These are phyloP conservation scores for Paracanthobrama guichenoti DNA, from an alignment of 2,113 vertebrate species.

Conservation along the genomic window DNA sequence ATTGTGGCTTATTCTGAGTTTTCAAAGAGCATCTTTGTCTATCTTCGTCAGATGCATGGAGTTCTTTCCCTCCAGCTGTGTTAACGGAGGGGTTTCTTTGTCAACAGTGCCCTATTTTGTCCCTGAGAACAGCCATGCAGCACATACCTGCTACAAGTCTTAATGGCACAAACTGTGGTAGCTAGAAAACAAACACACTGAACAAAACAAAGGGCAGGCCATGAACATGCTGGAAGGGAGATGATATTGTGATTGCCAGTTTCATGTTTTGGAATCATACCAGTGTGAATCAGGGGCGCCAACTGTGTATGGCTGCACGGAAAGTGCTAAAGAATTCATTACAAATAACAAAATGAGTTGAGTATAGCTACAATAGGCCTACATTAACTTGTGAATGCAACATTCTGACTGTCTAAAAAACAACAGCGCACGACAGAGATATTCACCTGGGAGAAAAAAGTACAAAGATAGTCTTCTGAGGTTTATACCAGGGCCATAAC, in stretches of 20 bases:
- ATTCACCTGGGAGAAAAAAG: too few species aligned
- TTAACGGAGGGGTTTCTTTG: neutral
- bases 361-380: too few species aligned
- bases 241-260: neutral
- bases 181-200: neutral
- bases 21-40: constrained; percentile 36
- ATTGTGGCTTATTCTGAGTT: neutral
- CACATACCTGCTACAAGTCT: neutral
- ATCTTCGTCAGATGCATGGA: neutral
- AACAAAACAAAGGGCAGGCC: neutral
- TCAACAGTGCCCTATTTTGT: constrained; percentile 16
- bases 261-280: neutral
- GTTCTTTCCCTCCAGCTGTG: constrained; percentile 6
- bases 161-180: neutral
- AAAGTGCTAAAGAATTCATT: too few species aligned
- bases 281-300: neutral
- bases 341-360: too few species aligned
- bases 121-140: neutral
- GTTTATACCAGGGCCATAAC: too few species aligned
- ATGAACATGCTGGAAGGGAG: neutral
- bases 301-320: too few species aligned
- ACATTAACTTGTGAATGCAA: too few species aligned
- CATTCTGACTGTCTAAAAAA: too few species aligned
- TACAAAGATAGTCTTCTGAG: too few species aligned
- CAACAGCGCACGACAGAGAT: too few species aligned